These are phyloP conservation scores for Diceros bicornis DNA, from an alignment of 2,797 vertebrate species.

Conservation along the genomic window DNA sequence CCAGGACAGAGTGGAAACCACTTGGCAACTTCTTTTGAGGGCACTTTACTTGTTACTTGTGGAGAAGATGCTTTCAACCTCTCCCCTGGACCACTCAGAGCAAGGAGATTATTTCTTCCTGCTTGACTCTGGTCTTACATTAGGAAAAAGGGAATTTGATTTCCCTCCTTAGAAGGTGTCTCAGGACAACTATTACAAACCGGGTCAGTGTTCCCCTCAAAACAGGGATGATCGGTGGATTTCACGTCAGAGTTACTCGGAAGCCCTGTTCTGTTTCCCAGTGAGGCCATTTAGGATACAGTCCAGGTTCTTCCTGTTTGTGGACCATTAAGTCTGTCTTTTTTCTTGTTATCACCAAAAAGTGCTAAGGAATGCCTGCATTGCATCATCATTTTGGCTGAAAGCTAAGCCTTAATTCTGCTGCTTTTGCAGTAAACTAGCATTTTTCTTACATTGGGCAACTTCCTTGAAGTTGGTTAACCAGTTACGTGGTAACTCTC, in stretches of 20 bases:
- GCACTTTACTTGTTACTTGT: background rate
- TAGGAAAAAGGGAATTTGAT: constrained; percentile 32
- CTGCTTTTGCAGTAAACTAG: constrained; percentile 37
- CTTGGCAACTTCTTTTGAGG: background rate
- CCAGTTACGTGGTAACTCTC: constrained; percentile 26
- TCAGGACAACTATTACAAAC: constrained; percentile 39
- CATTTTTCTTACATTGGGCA: constrained; percentile 42
- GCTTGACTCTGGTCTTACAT: constrained; percentile 13
- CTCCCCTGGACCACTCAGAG: constrained; percentile 30
- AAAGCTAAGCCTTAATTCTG: constrained; percentile 59
- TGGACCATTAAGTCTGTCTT: constrained; percentile 9
- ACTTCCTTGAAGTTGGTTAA: constrained; percentile 69
- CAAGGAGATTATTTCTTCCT: constrained; percentile 22
- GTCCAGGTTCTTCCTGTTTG: constrained; percentile 16
- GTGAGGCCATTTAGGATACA: constrained; percentile 32
- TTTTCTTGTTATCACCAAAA: constrained; percentile 32
- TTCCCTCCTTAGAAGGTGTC: background rate
- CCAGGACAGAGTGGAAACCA: background rate
- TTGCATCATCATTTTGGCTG: background rate
- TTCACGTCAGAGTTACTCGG: constrained; percentile 1
- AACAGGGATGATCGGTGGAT: constrained; percentile 10
- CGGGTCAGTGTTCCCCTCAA: background rate
- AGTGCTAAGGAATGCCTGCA: constrained; percentile 42
- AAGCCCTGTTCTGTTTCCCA: constrained; percentile 45
- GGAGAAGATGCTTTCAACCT: constrained; percentile 29